Percentiles rank a stretch among this genome's conserved stretches.
Evolutionary conservation across 2,888 invertebrate genomes (phyloP).

Genomic region (Linnaemya tessellans): DNA sequence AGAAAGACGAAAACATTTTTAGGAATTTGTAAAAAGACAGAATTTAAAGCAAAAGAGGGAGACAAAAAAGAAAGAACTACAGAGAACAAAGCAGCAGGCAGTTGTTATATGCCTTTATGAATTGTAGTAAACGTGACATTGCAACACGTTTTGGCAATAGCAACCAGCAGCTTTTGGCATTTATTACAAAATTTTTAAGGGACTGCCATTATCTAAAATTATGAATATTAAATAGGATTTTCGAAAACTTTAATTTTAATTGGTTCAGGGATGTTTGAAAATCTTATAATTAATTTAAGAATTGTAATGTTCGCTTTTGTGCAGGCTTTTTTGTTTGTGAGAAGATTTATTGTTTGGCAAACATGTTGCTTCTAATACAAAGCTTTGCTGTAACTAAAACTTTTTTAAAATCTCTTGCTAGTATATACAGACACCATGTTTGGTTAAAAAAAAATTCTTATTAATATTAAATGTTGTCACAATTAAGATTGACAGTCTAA

Average conservation of each 20-base stretch:
- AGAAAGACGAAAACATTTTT: conserved; percentile 16
- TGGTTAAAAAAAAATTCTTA: too few species aligned
- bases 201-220: conserved; percentile 19
- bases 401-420: too few species aligned
- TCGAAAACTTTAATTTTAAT: not conserved
- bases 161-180: conserved; percentile 45
- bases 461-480: too few species aligned
- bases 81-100: conserved; percentile 37
- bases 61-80: not conserved
- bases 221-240: not conserved
- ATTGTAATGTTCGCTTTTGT: not conserved
- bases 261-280: not conserved
- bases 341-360: too few species aligned
- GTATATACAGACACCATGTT: too few species aligned
- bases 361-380: too few species aligned
- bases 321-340: not conserved
- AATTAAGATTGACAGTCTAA: too few species aligned
- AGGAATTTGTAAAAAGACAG: not conserved
- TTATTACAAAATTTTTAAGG: not conserved
- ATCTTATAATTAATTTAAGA: not conserved
- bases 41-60: not conserved
- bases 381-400: too few species aligned
- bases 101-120: conserved; percentile 28
- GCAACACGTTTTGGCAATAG: conserved; percentile 51
- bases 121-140: conserved; percentile 58